Percentiles rank a stretch among this genome's conserved stretches.
phyloP scores from a whole-genome alignment of 37 sponge, comb jelly and placozoan species.

The Crambe crambe region DNA sequence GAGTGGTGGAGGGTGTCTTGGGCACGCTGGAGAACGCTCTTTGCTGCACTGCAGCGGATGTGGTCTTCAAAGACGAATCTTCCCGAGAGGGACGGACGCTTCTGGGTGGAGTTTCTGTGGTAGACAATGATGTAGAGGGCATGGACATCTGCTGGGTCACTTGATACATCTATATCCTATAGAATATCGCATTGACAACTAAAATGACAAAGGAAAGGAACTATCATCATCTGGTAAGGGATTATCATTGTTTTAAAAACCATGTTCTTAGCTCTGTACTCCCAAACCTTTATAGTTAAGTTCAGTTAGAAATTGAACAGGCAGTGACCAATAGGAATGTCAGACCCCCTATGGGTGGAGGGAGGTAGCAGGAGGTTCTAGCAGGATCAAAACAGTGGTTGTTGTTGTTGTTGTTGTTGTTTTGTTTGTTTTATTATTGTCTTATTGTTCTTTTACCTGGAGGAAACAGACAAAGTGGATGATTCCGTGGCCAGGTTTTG shows the following conservation, averaged over 20 bases:
- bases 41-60: conserved; percentile 87
- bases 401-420: too few relatives aligned
- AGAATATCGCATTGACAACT: not conserved
- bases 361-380: too few relatives aligned
- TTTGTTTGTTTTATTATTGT: too few relatives aligned
- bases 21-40: conserved; percentile 54
- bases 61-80: conserved; percentile 83
- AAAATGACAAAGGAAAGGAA: not conserved
- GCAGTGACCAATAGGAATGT: too few relatives aligned
- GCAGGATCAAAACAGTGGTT: too few relatives aligned
- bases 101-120: conserved; percentile 23
- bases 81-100: conserved; percentile 59
- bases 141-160: conserved; percentile 74
- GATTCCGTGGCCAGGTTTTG: conserved; percentile 79
- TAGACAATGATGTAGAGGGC: conserved; percentile 64
- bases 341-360: too few relatives aligned
- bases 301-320: too few relatives aligned
- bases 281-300: too few relatives aligned
- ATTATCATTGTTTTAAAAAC: too few relatives aligned
- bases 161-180: conserved; percentile 73
- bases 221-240: too few relatives aligned
- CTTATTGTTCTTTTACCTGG: too few relatives aligned
- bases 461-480: conserved; percentile 85
- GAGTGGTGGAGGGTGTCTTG: conserved; percentile 56
- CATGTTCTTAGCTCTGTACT: too few relatives aligned